Evolutionary conservation across 2,888 invertebrate genomes (phyloP).

Genomic region (Phasia obesa): DNA sequence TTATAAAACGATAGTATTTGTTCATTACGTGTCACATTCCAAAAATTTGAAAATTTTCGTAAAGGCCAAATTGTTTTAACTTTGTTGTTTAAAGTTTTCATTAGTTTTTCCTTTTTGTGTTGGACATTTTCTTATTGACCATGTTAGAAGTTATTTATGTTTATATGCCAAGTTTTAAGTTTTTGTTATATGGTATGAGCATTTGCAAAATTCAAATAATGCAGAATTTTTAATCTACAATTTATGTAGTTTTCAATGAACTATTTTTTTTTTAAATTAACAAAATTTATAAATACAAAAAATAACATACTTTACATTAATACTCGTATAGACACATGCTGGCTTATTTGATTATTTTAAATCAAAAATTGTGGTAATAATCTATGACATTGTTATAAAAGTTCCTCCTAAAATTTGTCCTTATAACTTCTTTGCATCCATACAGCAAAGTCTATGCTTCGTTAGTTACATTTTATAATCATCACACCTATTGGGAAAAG

Average conservation of each 20-base stretch:
- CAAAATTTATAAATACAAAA: constrained; percentile 9
- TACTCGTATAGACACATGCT: background rate
- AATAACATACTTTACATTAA: background rate
- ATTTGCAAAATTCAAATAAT: constrained; percentile 51
- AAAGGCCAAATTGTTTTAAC: constrained; percentile 14
- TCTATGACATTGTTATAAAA: constrained; percentile 47
- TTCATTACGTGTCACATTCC: constrained; percentile 44
- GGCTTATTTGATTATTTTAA: constrained; percentile 37
- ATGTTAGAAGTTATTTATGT: constrained; percentile 56
- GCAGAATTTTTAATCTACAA: no score
- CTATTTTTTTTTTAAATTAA: constrained; percentile 56
- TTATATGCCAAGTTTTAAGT: constrained; percentile 45
- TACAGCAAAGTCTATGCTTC: constrained; percentile 54
- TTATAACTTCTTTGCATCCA: constrained; percentile 28
- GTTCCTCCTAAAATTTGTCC: constrained; percentile 12
- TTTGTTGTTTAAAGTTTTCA: constrained; percentile 8
- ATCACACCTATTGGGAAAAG: constrained; percentile 68
- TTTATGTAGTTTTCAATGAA: no score
- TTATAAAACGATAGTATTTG: background rate
- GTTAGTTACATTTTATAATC: constrained; percentile 67
- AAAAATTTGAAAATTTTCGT: constrained; percentile 60
- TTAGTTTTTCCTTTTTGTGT: background rate
- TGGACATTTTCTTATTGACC: constrained; percentile 55
- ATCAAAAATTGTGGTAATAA: constrained; percentile 43
- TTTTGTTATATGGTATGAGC: constrained; percentile 53